Percentiles rank a stretch among this genome's conserved stretches.
Conservation (phyloP, 2,113 vertebrate genomes). For the Solea solea region DNA sequence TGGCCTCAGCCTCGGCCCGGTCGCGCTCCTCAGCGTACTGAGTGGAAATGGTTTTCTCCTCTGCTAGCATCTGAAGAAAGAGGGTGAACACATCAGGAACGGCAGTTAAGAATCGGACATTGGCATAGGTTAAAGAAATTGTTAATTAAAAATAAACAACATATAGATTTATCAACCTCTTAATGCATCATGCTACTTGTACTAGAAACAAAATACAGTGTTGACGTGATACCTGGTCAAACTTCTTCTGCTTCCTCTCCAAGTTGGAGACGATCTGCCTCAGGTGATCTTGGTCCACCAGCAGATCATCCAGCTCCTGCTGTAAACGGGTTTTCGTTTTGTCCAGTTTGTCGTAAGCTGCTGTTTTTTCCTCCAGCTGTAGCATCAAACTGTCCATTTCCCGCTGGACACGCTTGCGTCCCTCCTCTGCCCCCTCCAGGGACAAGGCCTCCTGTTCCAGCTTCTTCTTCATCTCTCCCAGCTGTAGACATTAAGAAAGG, state of each 20-base stretch:
- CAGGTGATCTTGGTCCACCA: constrained; percentile 92
- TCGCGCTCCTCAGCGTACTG: constrained; percentile 86
- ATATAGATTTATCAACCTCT: not conserved
- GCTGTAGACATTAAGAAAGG: constrained; percentile 64
- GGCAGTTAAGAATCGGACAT: not conserved
- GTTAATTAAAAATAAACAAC: not conserved
- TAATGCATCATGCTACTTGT: too few relatives aligned
- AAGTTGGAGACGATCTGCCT: constrained; percentile 91
- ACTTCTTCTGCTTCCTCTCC: constrained; percentile 98
- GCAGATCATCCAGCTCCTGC: constrained; percentile 94
- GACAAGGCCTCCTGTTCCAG: constrained; percentile 86
- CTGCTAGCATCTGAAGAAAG: constrained; percentile 84
- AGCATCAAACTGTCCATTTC: constrained; percentile 87
- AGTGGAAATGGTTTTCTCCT: constrained; percentile 87
- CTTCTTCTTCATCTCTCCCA: constrained; percentile 91
- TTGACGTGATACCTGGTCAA: constrained; percentile 89
- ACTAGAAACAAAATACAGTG: not conserved
- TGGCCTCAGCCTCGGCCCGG: constrained; percentile 87
- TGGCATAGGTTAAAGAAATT: not conserved
- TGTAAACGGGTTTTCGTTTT: constrained; percentile 96
- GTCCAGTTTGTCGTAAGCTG: constrained; percentile 92
- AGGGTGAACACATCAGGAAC: not conserved
- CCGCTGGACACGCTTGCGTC: constrained; percentile 88
- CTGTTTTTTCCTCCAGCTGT: constrained; percentile 88
- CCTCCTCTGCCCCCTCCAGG: constrained; percentile 87